Evolutionary conservation across 2,113 vertebrate species (phyloP).

Genomic region (Callospermophilus lateralis): DNA sequence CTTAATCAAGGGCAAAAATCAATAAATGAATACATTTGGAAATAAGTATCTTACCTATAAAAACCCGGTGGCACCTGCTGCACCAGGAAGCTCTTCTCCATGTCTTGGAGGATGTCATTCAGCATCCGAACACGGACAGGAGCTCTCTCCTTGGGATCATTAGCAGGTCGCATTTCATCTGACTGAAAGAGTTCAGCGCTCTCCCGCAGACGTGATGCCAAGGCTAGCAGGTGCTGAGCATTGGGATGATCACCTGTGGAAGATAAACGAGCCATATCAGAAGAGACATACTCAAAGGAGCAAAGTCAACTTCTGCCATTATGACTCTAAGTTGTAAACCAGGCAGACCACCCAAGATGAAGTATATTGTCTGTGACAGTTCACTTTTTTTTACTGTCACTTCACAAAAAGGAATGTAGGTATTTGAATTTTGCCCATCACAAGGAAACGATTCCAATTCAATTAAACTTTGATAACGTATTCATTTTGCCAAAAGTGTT

Average conservation of each 20-base stretch:
- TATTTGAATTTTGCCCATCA: neutral
- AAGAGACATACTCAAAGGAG: neutral
- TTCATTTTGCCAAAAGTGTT: neutral
- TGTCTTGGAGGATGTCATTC: slow-evolving; percentile 94
- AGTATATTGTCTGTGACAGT: neutral
- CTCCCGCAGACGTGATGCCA: slow-evolving; percentile 90
- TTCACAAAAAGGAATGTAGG: neutral
- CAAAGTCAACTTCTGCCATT: neutral
- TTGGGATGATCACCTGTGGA: slow-evolving; percentile 86
- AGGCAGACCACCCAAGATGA: neutral
- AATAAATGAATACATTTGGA: neutral
- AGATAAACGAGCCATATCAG: slow-evolving; percentile 58
- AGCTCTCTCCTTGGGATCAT: slow-evolving; percentile 93
- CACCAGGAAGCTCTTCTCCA: slow-evolving; percentile 95
- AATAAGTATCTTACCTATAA: slow-evolving; percentile 89
- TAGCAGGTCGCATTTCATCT: slow-evolving; percentile 96
- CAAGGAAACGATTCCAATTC: neutral
- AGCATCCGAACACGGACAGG: slow-evolving; percentile 95
- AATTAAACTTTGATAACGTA: neutral
- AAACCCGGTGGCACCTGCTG: slow-evolving; percentile 91
- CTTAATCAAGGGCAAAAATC: neutral
- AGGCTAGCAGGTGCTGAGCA: slow-evolving; percentile 85
- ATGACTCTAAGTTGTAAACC: neutral
- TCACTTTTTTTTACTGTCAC: neutral
- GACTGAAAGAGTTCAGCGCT: slow-evolving; percentile 94